phyloP scores from a whole-genome alignment of 2,888 invertebrate species.

The Teinopalpus imperialis region DNA sequence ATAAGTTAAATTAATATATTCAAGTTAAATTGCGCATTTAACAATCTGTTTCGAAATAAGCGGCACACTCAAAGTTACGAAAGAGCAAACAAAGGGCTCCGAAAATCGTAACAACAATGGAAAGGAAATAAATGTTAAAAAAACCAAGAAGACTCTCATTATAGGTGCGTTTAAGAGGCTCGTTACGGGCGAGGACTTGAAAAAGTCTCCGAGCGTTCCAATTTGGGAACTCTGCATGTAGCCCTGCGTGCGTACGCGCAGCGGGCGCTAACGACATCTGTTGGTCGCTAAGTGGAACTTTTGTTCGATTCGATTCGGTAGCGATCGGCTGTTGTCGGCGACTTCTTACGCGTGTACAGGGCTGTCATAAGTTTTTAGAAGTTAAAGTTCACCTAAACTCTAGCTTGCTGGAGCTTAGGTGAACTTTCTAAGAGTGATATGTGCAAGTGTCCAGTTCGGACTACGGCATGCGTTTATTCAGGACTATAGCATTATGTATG shows the following conservation, averaged over 20 bases:
- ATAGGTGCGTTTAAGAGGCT: slow-evolving; percentile 25
- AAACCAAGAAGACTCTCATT: slow-evolving; percentile 22
- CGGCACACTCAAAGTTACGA: slow-evolving; percentile 21
- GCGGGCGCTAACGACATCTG: slow-evolving; percentile 79
- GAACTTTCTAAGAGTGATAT: too few species aligned
- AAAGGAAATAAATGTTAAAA: slow-evolving; percentile 23
- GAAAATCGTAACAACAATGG: slow-evolving; percentile 26
- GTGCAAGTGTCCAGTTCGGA: too few species aligned
- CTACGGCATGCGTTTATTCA: too few species aligned
- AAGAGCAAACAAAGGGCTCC: slow-evolving; percentile 21
- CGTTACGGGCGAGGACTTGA: slow-evolving; percentile 26
- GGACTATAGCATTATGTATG: too few species aligned
- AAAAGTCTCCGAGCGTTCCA: slow-evolving; percentile 42
- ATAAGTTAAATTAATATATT: slow-evolving; percentile 19
- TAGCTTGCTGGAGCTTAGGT: too few species aligned
- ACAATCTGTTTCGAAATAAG: slow-evolving; percentile 17
- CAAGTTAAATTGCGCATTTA: slow-evolving; percentile 3
- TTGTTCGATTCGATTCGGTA: slow-evolving; percentile 72
- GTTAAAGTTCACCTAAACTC: background rate
- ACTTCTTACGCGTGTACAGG: slow-evolving; percentile 37
- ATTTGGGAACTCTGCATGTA: slow-evolving; percentile 60
- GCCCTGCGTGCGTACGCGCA: slow-evolving; percentile 54
- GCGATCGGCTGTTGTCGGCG: slow-evolving; percentile 55
- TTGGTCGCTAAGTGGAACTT: slow-evolving; percentile 71
- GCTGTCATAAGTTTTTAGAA: slow-evolving; percentile 6